Evolutionary conservation across 2,797 vertebrate genomes (phyloP).

Genomic region (Chloroceryle amazona): DNA sequence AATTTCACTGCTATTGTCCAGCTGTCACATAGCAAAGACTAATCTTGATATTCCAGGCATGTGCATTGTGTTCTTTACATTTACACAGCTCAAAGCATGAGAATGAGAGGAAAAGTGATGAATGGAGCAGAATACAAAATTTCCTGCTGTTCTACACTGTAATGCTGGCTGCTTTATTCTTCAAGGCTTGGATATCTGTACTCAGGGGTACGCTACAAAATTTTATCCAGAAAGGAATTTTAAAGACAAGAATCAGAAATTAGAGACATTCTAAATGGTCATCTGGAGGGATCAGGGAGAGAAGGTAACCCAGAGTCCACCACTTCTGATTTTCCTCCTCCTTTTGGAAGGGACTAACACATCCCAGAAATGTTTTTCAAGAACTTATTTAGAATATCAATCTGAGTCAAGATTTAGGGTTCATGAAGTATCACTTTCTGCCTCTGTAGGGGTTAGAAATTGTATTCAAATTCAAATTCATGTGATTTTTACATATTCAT

Average conservation of each 20-base stretch:
- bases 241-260: not conserved
- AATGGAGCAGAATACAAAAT: not conserved
- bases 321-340: too few relatives aligned
- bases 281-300: not conserved
- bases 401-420: not conserved
- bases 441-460: not conserved
- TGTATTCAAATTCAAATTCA: not conserved
- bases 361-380: not conserved
- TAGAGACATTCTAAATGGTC: not conserved
- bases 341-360: not conserved
- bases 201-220: not conserved
- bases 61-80: not conserved
- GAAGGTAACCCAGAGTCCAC: not conserved
- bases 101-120: not conserved
- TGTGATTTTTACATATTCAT: not conserved
- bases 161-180: not conserved
- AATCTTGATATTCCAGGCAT: not conserved
- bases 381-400: not conserved
- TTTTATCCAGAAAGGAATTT: not conserved
- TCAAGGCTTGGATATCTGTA: not conserved
- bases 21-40: not conserved
- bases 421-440: not conserved
- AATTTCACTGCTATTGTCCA: not conserved
- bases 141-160: not conserved
- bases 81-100: not conserved